Conservation (phyloP, 2,113 vertebrate genomes). For the Poicephalus meyeri region DNA sequence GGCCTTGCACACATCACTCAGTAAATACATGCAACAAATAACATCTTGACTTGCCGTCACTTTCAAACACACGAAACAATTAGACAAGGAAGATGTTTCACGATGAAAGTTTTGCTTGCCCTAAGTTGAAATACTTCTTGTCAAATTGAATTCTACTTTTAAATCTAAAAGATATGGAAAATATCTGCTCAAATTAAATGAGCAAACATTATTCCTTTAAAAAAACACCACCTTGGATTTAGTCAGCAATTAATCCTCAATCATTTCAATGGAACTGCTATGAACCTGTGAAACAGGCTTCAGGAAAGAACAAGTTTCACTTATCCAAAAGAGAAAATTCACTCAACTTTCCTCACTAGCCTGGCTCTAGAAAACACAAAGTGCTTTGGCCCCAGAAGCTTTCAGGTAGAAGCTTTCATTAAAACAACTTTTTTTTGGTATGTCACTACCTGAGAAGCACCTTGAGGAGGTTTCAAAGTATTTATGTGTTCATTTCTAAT, state of each 20-base stretch:
- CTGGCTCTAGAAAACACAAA: not conserved
- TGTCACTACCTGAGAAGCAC: not conserved
- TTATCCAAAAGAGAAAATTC: not conserved
- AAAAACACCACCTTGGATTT: not conserved
- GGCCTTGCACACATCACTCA: not conserved
- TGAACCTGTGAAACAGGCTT: not conserved
- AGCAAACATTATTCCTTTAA: not conserved
- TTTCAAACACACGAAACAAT: not conserved
- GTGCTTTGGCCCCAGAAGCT: not conserved
- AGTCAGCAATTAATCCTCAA: not conserved
- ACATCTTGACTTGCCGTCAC: not conserved
- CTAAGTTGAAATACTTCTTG: not conserved
- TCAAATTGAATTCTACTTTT: not conserved
- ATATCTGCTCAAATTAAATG: not conserved
- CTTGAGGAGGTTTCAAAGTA: not conserved
- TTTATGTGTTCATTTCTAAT: not conserved
- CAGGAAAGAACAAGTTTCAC: not conserved
- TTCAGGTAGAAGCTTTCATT: not conserved
- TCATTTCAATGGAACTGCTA: not conserved
- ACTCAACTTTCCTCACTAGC: not conserved
- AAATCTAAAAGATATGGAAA: not conserved
- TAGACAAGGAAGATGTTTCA: not conserved
- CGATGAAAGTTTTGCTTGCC: not conserved
- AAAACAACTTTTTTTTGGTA: not conserved
- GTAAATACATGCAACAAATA: not conserved